Base-by-base conservation (phyloP, 2,797 vertebrate species). In the Phoxinus dragarum region DNA sequence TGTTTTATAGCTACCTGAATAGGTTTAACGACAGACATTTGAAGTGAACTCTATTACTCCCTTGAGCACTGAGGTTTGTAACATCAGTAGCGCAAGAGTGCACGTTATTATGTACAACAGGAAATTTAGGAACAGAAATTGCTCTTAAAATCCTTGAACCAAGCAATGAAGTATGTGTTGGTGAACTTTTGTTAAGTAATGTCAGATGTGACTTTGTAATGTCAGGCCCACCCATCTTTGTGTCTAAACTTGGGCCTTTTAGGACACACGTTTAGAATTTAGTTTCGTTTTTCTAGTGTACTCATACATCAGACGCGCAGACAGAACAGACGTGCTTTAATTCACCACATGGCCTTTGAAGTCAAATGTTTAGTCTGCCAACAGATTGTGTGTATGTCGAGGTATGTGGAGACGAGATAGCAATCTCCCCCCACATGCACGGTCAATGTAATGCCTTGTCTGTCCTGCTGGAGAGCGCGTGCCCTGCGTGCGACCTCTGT, bases 331-430 rank as follows among this genome's bases (percentile, higher is more conserved):
- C 82, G 81, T 84, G 89, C 68, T 87, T 88, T 87, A 87, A 76
- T 80, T 87, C 74, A 86, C 67, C 82, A 64, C 67, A 12, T 78
- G 38, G 77, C 83, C 74, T 86, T 84, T 90, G 84, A 88, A 90
- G 87, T 90, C 81, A 83, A 83, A 84, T 88, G 87, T 90, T 90
- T 90, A 90, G 89, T 86, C 89, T 88, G 77, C 75, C 75, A 77
- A 14, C 75, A 66, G 79, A 40, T 27, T 74, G 74, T 81, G 84
- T 82, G 69, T 80, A 69, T 76, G 44, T 84, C n/a, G 61, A 71
- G 79, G 85, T 82, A 82, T 82, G 71, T 47, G 83, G 69, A 61
- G 36, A 84, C 16, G 61, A 81, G 84, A 81, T 84, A 73, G 61
- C 74, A 40, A 84, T 82, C 84, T 44, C 40, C 64, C 83, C n/a